These are phyloP conservation scores for Ophioninae sp. DNA, from an alignment of 2,888 invertebrate genomes.

Conservation along the genomic window DNA sequence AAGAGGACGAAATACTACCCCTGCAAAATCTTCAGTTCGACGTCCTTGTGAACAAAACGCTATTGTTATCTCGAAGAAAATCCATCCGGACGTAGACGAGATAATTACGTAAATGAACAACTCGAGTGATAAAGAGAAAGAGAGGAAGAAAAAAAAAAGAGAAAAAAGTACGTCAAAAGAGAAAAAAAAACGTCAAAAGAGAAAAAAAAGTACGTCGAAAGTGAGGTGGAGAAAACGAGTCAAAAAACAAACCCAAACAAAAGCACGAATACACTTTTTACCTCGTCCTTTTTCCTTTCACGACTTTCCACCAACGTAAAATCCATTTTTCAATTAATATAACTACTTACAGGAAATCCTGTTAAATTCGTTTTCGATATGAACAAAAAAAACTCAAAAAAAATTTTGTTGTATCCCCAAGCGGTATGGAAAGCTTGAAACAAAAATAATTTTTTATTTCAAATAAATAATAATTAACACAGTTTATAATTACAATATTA, in stretches of 20 bases:
- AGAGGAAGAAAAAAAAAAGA: conserved; percentile 22
- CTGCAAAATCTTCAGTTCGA: conserved; percentile 55
- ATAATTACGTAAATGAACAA: conserved; percentile 72
- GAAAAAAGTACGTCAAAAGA: conserved; percentile 6
- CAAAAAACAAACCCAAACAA: conserved; percentile 17
- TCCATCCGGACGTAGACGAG: conserved; percentile 65
- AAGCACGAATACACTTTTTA: too few species aligned
- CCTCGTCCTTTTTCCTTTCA: too few species aligned
- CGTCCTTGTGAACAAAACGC: conserved; percentile 63
- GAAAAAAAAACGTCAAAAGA: conserved; percentile 10
- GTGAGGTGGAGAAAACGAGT: conserved; percentile 10
- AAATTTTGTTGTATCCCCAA: too few species aligned
- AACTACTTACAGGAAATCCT: too few species aligned
- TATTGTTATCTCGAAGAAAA: conserved; percentile 63
- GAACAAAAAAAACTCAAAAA: too few species aligned
- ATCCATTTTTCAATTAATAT: too few species aligned
- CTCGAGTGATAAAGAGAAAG: conserved; percentile 54
- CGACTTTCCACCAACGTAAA: too few species aligned
- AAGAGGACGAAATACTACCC: conserved; percentile 38
- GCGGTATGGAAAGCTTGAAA: too few species aligned
- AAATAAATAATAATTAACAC: too few species aligned
- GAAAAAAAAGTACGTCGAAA: background rate
- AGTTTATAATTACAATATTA: too few species aligned
- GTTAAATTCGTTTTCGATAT: too few species aligned
- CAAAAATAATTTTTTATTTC: too few species aligned